phyloP scores from a whole-genome alignment of 2,888 invertebrate genomes.

The Tupiocoris notatus region DNA sequence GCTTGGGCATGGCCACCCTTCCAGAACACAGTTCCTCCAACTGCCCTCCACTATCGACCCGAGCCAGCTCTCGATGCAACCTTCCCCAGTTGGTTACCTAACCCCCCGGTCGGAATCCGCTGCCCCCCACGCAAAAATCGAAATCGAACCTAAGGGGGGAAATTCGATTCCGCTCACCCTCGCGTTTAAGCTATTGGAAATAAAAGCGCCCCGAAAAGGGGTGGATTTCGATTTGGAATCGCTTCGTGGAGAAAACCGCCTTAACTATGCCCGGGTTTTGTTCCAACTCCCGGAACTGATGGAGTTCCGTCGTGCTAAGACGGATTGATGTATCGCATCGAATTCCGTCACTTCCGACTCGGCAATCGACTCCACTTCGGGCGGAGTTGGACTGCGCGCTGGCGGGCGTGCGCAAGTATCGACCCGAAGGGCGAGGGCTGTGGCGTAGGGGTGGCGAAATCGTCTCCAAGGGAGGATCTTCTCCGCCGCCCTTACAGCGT shows the following conservation, averaged over 20 bases:
- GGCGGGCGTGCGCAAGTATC: conserved; percentile 45
- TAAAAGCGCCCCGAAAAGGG: too few relatives aligned
- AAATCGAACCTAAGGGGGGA: too few relatives aligned
- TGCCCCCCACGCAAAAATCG: background rate
- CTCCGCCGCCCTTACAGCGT: too few relatives aligned
- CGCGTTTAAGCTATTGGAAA: too few relatives aligned
- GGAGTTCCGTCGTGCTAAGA: background rate
- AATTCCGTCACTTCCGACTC: background rate
- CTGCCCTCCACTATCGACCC: conserved; percentile 45
- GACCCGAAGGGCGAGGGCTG: conserved; percentile 29
- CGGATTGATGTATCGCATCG: background rate
- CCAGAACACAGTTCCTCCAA: conserved; percentile 40
- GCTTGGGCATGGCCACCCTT: conserved; percentile 47
- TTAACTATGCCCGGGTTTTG: too few relatives aligned
- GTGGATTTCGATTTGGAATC: too few relatives aligned
- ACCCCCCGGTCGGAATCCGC: conserved; percentile 15
- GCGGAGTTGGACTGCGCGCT: conserved; percentile 42
- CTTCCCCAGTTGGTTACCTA: conserved; percentile 24
- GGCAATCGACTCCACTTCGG: background rate
- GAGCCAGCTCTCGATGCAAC: conserved; percentile 37
- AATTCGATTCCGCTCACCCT: too few relatives aligned
- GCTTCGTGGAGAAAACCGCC: too few relatives aligned
- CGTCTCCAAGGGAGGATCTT: too few relatives aligned
- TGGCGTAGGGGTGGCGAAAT: background rate
- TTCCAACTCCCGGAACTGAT: background rate